Evolutionary conservation across 2,113 vertebrate species (phyloP), one percentile per base, ranked within the genome.

Genomic region (Oncorhynchus tshawytscha): DNA sequence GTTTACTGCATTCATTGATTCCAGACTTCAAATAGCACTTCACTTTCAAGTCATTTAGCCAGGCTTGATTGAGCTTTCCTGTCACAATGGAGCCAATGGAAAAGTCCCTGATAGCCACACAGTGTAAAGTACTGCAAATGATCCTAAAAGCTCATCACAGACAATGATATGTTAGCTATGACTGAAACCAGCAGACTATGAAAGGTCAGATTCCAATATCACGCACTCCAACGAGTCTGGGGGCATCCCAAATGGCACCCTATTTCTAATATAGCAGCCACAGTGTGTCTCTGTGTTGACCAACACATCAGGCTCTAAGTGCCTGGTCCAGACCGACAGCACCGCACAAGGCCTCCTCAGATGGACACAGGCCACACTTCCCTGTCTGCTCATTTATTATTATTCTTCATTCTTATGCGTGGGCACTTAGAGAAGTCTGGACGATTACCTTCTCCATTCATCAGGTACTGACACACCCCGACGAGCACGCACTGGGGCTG

Each of bases 401-500:
- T 90, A 90, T 87, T 89, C 88, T 79, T 84, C 84, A 89, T 90
- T 85, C 79, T 85, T 75, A 72, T 75, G 80, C 85, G 71, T 77
- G 29, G 81, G 76, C 87, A 85, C 86, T 91, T 89, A 88, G 74
- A 90, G 87, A 87, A 69, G 79, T 90, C 88, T 77, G 73, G 81
- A 78, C 80, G 80, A 90, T 92, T 90, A 92, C 87, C 87, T 88
- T 84, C 77, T 82, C 85, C 84, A 89, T 91, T 88, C 84, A 89
- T 91, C 89, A 89, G 75, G 70, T 73, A 34, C 85, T 78, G 82
- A 83, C 45, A 64, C 82, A 73, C 81, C 59, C 72, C 71, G 8
- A 64, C 51, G 51, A 3, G 51, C 51, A 54, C 51, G 5, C 51
- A 54, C 51, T 45, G 9, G 39, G 2, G 39, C 39, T 45, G 39